Base-by-base conservation (phyloP, 37 sponge, comb jelly and placozoan genomes). In the Halichondria panicea region DNA sequence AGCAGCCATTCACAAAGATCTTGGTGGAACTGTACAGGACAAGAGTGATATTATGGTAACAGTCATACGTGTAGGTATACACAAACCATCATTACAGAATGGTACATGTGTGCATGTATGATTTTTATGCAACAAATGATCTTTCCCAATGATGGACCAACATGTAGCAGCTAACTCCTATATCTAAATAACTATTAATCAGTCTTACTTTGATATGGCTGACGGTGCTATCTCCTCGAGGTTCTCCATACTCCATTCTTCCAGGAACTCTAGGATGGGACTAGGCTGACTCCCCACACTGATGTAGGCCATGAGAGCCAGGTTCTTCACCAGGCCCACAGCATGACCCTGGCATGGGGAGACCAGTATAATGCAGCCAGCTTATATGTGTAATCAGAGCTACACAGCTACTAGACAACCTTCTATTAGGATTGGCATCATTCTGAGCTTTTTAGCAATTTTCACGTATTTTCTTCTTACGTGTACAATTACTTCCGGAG, bases 231-330 rank as follows among this genome's bases (percentile, higher is more conserved):
- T 96, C 92, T 99, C 99, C 77, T 99, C 99, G 60, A 99, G 73
- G 68, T 99, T 99, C 81, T 99, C 99, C 94, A 96, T 99, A 24
- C 95, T 82, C 99, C 99, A 99, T 66, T 99, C 99, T 72, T 99
- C 99, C 78, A 99, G 66, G 74, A 99, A 99, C 81, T 99, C 99
- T 80, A 99, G 83, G 62, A 99, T 99, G 63, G 97, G 97, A 31
- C 92, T 93, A 9, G 99, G 99, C 66, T 99, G 95, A 33, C 93
- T 92, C 0, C 99, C 99, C 18, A 99, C 99, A 70, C 94, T 93
- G 69, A 99, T 93, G 80, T 99, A 99, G 9, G 92, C 99, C 99
- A 99, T 99, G 43, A 99, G 78, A 6, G 99, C 99, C 38, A 99
- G 78, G 84, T 99, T 99, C 90, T 99, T 99, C 63, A 99, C 99